Evolutionary conservation across 2,113 vertebrate genomes (phyloP).

Genomic region (Pitta sordida): DNA sequence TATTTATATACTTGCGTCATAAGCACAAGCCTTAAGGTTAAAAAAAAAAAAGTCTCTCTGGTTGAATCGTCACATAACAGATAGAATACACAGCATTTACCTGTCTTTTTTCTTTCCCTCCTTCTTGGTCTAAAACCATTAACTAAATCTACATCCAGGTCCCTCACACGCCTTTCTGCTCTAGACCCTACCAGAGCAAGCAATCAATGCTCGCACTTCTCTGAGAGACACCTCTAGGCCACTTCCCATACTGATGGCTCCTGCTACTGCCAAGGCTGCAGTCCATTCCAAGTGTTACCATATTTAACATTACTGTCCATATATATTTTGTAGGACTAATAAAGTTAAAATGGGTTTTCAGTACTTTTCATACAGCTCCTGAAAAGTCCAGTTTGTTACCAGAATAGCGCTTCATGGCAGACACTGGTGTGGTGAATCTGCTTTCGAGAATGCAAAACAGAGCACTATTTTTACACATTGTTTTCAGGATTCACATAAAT

Average conservation of each 20-base stretch:
- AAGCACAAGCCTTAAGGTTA: background rate
- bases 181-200: background rate
- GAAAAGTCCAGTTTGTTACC: background rate
- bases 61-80: background rate
- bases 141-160: background rate
- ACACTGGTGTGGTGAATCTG: background rate
- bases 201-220: background rate
- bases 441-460: background rate
- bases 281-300: background rate
- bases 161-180: background rate
- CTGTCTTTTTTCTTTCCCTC: background rate
- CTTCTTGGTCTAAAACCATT: background rate
- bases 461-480: background rate
- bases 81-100: background rate
- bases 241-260: background rate
- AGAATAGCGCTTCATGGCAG: background rate
- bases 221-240: background rate
- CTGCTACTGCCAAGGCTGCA: background rate
- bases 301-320: background rate
- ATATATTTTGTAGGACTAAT: background rate
- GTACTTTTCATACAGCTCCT: background rate
- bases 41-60: background rate
- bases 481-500: background rate
- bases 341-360: background rate
- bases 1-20: background rate